Percentiles rank a stretch among this genome's conserved stretches.
Evolutionary conservation across 2,113 vertebrate genomes (phyloP).

Genomic region (Ellobius talpinus): DNA sequence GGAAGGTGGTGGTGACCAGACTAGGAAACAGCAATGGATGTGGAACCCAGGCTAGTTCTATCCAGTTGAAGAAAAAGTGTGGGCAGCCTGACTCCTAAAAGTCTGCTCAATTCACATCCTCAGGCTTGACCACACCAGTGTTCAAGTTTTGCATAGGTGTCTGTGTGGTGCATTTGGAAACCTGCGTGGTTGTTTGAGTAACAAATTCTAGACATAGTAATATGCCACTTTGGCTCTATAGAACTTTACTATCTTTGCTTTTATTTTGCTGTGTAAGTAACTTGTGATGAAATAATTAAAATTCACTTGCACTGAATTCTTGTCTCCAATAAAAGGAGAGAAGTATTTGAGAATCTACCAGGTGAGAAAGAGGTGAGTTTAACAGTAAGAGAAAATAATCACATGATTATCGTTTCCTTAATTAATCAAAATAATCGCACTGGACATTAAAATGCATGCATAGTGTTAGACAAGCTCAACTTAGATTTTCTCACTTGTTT

Average conservation of each 20-base stretch:
- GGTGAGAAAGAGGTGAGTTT: not conserved
- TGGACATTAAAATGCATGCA: not conserved
- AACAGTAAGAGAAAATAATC: not conserved
- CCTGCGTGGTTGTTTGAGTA: not conserved
- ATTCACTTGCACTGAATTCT: not conserved
- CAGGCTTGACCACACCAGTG: not conserved
- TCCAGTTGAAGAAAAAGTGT: not conserved
- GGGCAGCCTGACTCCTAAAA: not conserved
- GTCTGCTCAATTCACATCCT: not conserved
- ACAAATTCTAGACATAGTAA: constrained; percentile 18
- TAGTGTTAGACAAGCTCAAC: not conserved
- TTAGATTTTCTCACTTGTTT: not conserved
- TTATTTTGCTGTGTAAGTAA: constrained; percentile 11
- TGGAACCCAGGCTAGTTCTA: not conserved
- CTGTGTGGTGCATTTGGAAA: not conserved
- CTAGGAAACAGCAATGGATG: not conserved
- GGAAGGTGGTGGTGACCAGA: not conserved
- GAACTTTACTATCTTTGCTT: not conserved
- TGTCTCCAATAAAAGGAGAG: not conserved
- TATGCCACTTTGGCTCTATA: not conserved
- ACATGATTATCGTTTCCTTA: not conserved
- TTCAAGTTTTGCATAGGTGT: constrained; percentile 2
- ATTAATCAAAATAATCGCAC: not conserved
- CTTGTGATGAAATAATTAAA: not conserved
- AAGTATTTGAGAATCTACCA: not conserved